Evolutionary conservation across 1,140 invertebrate genomes (phyloP).

Genomic region (Trichogramma pretiosum): DNA sequence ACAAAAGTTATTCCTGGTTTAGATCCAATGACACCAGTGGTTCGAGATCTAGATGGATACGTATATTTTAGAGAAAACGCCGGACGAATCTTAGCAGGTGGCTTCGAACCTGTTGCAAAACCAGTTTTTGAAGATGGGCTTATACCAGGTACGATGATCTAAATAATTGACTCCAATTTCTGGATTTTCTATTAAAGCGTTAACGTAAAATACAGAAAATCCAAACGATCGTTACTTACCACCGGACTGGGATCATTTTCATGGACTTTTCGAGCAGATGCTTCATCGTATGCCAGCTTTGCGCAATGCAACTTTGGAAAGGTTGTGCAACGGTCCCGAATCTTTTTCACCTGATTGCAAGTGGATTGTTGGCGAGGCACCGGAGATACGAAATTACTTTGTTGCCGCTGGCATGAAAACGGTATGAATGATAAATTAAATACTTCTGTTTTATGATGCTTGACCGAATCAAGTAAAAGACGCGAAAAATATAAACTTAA

Average conservation of each 20-base stretch:
- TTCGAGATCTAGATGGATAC: constrained; percentile 82
- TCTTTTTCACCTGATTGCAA: constrained; percentile 90
- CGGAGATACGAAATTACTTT: constrained; percentile 91
- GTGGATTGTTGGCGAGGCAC: constrained; percentile 85
- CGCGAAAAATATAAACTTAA: too few species aligned
- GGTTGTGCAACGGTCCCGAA: constrained; percentile 80
- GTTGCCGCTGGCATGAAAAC: constrained; percentile 95
- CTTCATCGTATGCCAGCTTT: constrained; percentile 75
- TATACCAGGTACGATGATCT: constrained; percentile 46
- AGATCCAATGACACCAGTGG: constrained; percentile 69
- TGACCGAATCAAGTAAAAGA: too few species aligned
- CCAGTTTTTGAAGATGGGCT: constrained; percentile 77
- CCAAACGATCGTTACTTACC: constrained; percentile 55
- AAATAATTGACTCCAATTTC: too few species aligned
- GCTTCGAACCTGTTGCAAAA: constrained; percentile 80
- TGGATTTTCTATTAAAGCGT: too few species aligned
- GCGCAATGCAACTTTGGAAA: constrained; percentile 61
- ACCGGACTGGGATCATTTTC: constrained; percentile 94
- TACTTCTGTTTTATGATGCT: background rate
- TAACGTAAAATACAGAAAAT: too few species aligned
- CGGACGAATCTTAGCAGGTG: constrained; percentile 70
- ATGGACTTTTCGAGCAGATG: constrained; percentile 76
- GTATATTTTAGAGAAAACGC: constrained; percentile 78
- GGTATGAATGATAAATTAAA: constrained; percentile 29
- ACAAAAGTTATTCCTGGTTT: constrained; percentile 68